A percentile compares a stretch with the other conserved stretches of the same genome.
phyloP scores from a whole-genome alignment of 2,113 vertebrate genomes.

The Prietella phreatophila region DNA sequence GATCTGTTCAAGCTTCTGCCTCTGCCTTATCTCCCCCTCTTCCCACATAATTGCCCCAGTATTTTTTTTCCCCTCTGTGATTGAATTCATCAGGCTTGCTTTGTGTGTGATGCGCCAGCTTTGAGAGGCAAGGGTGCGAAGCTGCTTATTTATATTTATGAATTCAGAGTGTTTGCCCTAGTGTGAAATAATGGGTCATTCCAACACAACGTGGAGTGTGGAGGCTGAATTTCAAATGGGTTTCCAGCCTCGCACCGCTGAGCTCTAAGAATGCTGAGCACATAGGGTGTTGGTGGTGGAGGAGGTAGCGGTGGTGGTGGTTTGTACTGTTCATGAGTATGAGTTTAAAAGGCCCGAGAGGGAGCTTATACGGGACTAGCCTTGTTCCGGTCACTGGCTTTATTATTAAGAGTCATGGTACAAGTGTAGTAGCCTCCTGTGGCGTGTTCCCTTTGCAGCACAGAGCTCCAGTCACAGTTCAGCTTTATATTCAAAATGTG shows the following conservation, averaged over 20 bases:
- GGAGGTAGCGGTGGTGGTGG: slow-evolving; percentile 22
- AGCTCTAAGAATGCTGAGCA: slow-evolving; percentile 63
- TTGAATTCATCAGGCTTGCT: slow-evolving; percentile 57
- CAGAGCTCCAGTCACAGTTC: slow-evolving; percentile 21
- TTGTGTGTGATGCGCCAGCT: slow-evolving; percentile 57
- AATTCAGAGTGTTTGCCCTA: slow-evolving; percentile 71
- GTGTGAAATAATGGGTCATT: slow-evolving; percentile 73
- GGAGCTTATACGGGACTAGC: slow-evolving; percentile 57
- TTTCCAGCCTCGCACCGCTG: slow-evolving; percentile 68
- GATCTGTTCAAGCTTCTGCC: slow-evolving; percentile 37
- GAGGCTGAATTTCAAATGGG: slow-evolving; percentile 75
- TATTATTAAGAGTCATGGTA: slow-evolving; percentile 54
- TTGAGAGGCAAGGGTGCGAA: slow-evolving; percentile 62
- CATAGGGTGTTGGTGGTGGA: slow-evolving; percentile 46
- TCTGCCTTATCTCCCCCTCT: slow-evolving; percentile 34
- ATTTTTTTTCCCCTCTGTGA: slow-evolving; percentile 42
- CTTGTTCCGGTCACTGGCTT: slow-evolving; percentile 63
- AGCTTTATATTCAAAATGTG: slow-evolving; percentile 11
- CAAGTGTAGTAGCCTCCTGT: slow-evolving; percentile 36
- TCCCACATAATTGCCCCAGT: slow-evolving; percentile 49
- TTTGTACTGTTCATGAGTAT: slow-evolving; percentile 45
- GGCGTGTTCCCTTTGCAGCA: slow-evolving; percentile 27
- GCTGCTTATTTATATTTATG: slow-evolving; percentile 75
- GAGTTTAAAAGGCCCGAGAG: slow-evolving; percentile 51
- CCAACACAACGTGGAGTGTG: slow-evolving; percentile 73